Evolutionary conservation across 2,113 vertebrate genomes (phyloP).

Genomic region (Electrona antarctica): DNA sequence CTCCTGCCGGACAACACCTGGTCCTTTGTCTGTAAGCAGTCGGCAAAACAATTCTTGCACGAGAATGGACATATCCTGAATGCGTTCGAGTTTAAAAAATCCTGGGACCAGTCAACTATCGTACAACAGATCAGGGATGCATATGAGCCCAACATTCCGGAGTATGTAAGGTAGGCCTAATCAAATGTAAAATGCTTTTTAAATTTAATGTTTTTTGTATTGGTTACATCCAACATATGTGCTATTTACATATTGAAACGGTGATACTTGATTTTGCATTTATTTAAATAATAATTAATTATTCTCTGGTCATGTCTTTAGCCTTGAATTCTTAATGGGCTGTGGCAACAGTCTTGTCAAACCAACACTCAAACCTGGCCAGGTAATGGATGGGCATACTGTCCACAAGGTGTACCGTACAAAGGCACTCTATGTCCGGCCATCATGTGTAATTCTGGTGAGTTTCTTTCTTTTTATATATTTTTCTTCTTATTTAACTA

Average conservation of each 20-base stretch:
- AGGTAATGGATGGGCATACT: slow-evolving; percentile 5
- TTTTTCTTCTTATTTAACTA: too few species aligned
- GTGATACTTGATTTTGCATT: too few species aligned
- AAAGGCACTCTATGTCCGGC: slow-evolving; percentile 24
- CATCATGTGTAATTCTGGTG: slow-evolving; percentile 13
- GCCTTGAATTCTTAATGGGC: slow-evolving; percentile 18
- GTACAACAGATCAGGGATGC: slow-evolving; percentile 9
- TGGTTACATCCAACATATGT: too few species aligned
- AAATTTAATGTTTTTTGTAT: too few species aligned
- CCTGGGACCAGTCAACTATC: slow-evolving; percentile 1
- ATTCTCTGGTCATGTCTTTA: background rate
- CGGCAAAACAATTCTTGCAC: slow-evolving; percentile 11
- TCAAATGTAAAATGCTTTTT: too few species aligned
- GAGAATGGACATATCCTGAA: slow-evolving; percentile 18
- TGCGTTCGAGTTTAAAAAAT: slow-evolving; percentile 23
- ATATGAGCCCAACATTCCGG: slow-evolving; percentile 16
- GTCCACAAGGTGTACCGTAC: slow-evolving; percentile 22
- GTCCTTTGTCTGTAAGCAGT: slow-evolving; percentile 3
- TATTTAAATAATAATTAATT: background rate
- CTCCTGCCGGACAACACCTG: background rate
- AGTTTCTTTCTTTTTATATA: slow-evolving; percentile 2
- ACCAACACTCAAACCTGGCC: slow-evolving; percentile 8
- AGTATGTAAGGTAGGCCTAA: too few species aligned
- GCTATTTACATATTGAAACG: too few species aligned
- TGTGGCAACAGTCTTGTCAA: slow-evolving; percentile 24